Percentiles rank a stretch among this genome's conserved stretches.
These are phyloP conservation scores for Acanthis flammea DNA, from an alignment of 2,797 vertebrate species.

Conservation along the genomic window DNA sequence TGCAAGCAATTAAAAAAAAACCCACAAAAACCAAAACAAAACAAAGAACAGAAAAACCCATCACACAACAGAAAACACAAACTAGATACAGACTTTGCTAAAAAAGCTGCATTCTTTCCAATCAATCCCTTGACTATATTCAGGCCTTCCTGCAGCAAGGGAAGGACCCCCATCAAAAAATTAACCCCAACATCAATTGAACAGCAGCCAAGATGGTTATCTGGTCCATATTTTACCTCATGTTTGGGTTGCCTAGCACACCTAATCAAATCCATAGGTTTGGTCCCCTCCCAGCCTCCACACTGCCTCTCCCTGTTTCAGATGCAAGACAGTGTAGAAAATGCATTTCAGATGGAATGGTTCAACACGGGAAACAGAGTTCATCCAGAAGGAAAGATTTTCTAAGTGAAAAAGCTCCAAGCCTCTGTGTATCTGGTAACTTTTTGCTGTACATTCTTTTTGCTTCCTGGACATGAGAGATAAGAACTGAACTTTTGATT, in stretches of 20 bases:
- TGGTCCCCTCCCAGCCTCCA: background rate
- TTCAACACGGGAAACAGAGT: background rate
- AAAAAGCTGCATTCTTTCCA: background rate
- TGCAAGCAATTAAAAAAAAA: background rate
- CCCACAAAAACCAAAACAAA: background rate
- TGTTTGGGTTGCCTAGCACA: background rate
- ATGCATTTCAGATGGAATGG: background rate
- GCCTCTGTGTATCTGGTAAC: background rate
- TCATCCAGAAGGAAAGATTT: background rate
- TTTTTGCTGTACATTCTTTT: background rate
- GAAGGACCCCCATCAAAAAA: background rate
- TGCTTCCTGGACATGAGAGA: background rate
- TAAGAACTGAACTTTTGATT: background rate
- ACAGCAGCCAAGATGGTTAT: background rate
- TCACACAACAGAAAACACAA: background rate
- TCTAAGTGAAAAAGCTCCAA: background rate
- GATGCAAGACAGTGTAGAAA: background rate
- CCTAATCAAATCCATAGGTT: slow-evolving; percentile 26
- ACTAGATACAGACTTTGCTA: background rate
- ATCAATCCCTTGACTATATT: background rate
- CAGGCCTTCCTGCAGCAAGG: background rate
- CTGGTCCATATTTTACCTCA: background rate
- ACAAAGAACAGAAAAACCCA: background rate
- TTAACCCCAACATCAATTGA: background rate
- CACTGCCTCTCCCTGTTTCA: background rate